Conservation (phyloP, 2,888 invertebrate species). For the Morpho deidamia region DNA sequence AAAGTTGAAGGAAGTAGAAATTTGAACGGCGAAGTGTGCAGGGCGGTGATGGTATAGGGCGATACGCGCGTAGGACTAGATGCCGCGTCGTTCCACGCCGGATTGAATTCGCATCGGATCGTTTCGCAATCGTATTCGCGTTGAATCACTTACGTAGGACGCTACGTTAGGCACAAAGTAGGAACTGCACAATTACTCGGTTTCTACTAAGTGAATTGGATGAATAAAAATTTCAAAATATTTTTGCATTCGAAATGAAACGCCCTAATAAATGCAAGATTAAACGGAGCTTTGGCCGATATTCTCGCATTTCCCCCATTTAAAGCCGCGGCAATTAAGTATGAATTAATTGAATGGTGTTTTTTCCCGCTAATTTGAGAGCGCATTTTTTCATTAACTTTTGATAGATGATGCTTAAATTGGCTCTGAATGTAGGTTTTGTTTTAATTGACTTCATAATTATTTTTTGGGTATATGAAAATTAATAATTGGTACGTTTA, state of each 20-base stretch:
- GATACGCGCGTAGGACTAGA: too few species aligned
- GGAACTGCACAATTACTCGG: neutral
- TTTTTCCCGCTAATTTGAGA: constrained; percentile 7
- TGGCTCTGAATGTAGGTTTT: too few species aligned
- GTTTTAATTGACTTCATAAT: too few species aligned
- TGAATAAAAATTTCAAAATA: neutral
- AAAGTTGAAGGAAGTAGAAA: too few species aligned
- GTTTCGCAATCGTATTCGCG: too few species aligned
- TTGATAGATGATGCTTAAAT: neutral
- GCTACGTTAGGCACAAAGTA: neutral
- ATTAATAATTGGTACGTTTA: too few species aligned
- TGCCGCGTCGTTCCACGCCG: too few species aligned
- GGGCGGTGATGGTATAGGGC: too few species aligned
- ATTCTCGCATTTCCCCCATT: constrained; percentile 13
- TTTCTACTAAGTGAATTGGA: neutral
- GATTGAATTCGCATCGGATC: too few species aligned
- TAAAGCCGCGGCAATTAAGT: constrained; percentile 17
- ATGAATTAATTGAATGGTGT: constrained; percentile 16
- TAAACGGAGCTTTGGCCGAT: constrained; percentile 12
- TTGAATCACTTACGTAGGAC: too few species aligned
- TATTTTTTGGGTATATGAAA: too few species aligned
- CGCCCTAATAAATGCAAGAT: constrained; percentile 19
- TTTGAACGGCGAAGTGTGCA: too few species aligned
- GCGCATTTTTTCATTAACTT: neutral
- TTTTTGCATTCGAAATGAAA: constrained; percentile 16